Conservation (phyloP, 2,113 vertebrate genomes). For the Delphinus delphis region DNA sequence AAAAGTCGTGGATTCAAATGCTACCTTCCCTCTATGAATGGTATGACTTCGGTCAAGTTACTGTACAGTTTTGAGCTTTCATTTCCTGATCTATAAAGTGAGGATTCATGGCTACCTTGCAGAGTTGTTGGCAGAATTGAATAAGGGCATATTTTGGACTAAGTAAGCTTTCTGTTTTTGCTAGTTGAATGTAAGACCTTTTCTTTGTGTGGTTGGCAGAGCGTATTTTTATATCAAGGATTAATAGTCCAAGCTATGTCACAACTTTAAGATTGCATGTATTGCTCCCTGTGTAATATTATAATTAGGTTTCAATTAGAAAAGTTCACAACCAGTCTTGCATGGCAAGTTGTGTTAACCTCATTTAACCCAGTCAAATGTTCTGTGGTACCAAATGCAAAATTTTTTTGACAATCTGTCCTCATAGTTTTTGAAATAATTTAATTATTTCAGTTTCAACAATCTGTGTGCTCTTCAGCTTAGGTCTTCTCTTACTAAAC, state of each 20-base stretch:
- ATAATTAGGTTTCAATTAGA: slow-evolving; percentile 45
- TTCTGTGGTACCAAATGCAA: slow-evolving; percentile 46
- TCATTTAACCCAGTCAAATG: slow-evolving; percentile 68
- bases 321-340: slow-evolving; percentile 37
- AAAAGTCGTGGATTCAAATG: neutral
- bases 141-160: neutral
- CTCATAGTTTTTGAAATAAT: slow-evolving; percentile 55
- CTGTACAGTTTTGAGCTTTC: neutral
- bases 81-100: neutral
- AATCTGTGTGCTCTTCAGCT: slow-evolving; percentile 57
- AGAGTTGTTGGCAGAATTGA: neutral
- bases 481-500: neutral
- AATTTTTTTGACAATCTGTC: slow-evolving; percentile 67
- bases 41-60: slow-evolving; percentile 6
- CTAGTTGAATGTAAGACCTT: slow-evolving; percentile 14
- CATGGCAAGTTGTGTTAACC: slow-evolving; percentile 47
- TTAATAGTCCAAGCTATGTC: slow-evolving; percentile 37
- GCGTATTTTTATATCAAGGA: slow-evolving; percentile 20
- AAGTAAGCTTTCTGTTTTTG: neutral
- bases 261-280: slow-evolving; percentile 30
- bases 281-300: neutral
- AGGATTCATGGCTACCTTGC: neutral
- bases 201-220: neutral
- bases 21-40: neutral
- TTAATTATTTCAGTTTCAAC: slow-evolving; percentile 64